Percentiles rank a stretch among this genome's conserved stretches.
Evolutionary conservation across 2,888 invertebrate genomes (phyloP).

Genomic region (Cabera pusaria): DNA sequence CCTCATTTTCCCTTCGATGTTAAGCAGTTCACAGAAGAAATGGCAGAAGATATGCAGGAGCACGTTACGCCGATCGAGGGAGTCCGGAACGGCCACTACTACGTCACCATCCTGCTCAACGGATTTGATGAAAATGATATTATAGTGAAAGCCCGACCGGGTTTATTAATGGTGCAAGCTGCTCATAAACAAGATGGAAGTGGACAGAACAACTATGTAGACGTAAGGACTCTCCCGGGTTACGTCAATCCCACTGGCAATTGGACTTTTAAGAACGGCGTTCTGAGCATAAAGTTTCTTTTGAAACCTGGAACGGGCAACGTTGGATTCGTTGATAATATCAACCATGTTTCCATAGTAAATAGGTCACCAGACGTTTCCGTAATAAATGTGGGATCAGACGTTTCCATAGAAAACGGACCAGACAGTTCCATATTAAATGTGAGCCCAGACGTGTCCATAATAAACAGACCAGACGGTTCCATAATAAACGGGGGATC

Average conservation of each 20-base stretch:
- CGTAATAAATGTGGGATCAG: too few species aligned
- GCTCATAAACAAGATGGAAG: conserved; percentile 37
- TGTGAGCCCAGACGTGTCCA: too few species aligned
- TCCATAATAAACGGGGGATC: too few species aligned
- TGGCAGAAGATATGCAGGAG: conserved; percentile 49
- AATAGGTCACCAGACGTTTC: too few species aligned
- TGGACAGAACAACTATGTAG: conserved; percentile 45
- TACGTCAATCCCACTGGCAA: conserved; percentile 51
- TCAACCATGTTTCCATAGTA: too few species aligned
- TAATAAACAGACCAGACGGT: too few species aligned
- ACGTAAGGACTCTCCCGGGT: conserved; percentile 53
- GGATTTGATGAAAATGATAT: conserved; percentile 65
- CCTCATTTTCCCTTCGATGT: conserved; percentile 58
- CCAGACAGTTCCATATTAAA: too few species aligned
- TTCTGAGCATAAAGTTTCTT: conserved; percentile 58
- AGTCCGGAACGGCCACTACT: conserved; percentile 50
- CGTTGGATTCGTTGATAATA: too few species aligned
- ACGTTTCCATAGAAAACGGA: too few species aligned
- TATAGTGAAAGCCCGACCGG: conserved; percentile 61
- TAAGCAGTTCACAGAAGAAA: conserved; percentile 52
- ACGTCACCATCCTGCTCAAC: conserved; percentile 47
- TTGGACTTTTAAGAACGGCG: conserved; percentile 53
- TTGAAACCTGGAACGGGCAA: too few species aligned
- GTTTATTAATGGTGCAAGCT: conserved; percentile 65
- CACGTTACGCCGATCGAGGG: conserved; percentile 48